These are phyloP conservation scores for Buceros bicornis DNA, from an alignment of 2,797 vertebrate genomes.

Conservation along the genomic window DNA sequence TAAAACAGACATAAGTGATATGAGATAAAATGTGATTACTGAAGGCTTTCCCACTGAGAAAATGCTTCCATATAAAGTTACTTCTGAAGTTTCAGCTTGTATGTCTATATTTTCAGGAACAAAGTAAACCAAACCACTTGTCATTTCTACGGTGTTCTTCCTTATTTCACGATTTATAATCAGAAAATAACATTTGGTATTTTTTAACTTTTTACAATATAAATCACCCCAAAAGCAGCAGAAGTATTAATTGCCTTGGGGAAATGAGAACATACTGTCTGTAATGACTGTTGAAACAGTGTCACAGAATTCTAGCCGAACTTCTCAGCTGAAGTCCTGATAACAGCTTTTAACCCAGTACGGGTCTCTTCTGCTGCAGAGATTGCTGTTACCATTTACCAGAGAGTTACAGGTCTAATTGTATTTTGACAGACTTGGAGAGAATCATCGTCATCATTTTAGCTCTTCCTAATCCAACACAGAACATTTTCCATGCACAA, in stretches of 20 bases:
- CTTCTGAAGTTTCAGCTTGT: not conserved
- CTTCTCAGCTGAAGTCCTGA: not conserved
- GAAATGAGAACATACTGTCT: not conserved
- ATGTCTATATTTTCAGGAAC: not conserved
- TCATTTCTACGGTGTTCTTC: not conserved
- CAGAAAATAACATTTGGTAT: accelerated
- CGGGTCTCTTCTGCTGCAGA: not conserved
- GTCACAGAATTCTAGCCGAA: not conserved
- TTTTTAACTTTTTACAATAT: not conserved
- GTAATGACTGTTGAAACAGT: not conserved
- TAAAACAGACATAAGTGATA: not conserved
- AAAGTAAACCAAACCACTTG: not conserved
- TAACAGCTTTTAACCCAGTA: not conserved
- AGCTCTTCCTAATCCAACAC: not conserved
- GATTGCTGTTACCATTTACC: not conserved
- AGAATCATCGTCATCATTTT: not conserved
- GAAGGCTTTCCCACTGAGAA: not conserved
- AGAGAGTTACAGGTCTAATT: not conserved
- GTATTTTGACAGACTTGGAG: constrained; percentile 16
- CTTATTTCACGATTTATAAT: not conserved
- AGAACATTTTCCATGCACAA: not conserved
- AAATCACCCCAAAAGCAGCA: not conserved
- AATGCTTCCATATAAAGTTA: not conserved
- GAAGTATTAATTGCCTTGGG: not conserved
- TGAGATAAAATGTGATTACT: not conserved